Evolutionary conservation across 2,113 vertebrate species (phyloP).

Genomic region (Pteruthius melanotis): DNA sequence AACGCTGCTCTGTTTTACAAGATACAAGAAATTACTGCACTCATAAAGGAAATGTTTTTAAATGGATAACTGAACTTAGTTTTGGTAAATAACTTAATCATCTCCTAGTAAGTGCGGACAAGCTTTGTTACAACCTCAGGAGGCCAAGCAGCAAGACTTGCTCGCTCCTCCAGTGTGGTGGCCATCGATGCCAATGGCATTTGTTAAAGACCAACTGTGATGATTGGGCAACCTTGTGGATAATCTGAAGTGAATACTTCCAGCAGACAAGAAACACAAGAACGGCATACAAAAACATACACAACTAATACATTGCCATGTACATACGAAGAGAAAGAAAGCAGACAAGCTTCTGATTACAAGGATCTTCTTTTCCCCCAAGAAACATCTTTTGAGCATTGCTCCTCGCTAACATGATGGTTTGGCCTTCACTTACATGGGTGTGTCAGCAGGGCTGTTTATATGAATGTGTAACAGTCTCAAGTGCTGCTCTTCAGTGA

Average conservation of each 20-base stretch:
- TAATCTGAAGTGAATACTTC: constrained; percentile 7
- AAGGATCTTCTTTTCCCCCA: neutral
- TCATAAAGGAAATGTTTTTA: neutral
- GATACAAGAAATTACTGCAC: neutral
- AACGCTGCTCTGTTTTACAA: neutral
- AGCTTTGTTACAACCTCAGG: neutral
- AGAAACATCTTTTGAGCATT: neutral
- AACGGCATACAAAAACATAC: neutral
- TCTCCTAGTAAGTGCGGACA: neutral
- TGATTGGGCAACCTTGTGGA: neutral
- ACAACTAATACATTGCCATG: neutral
- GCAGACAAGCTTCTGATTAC: neutral
- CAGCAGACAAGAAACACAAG: neutral
- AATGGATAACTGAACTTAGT: neutral
- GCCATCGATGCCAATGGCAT: neutral
- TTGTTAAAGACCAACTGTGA: neutral
- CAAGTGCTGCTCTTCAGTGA: neutral
- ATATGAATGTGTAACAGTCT: neutral
- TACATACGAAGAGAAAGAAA: neutral
- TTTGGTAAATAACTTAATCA: neutral
- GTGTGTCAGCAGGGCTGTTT: neutral
- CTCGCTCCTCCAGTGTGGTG: neutral
- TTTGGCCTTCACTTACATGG: neutral
- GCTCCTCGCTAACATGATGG: neutral
- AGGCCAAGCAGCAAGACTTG: neutral